These are phyloP conservation scores for Rissa tridactyla DNA, from an alignment of 2,113 vertebrate species.

Conservation along the genomic window DNA sequence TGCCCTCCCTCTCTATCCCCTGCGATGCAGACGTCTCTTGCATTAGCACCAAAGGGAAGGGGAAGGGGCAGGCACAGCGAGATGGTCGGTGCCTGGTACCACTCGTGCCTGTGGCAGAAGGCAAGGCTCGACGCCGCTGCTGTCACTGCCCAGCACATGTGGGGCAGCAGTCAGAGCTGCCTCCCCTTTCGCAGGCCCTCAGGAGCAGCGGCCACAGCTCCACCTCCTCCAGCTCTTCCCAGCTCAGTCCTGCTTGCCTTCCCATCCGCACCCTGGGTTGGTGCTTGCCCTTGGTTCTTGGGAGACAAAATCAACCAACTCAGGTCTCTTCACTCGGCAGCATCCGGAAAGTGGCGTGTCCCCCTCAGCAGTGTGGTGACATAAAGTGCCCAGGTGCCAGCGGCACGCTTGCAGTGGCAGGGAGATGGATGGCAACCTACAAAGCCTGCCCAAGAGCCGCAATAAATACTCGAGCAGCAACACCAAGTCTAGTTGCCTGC, in stretches of 20 bases:
- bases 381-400: background rate
- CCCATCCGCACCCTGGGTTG: background rate
- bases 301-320: background rate
- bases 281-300: background rate
- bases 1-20: background rate
- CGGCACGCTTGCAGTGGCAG: background rate
- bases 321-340: background rate
- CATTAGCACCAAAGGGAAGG: background rate
- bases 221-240: background rate
- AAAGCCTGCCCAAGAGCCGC: background rate
- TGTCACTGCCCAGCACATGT: background rate
- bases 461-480: background rate
- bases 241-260: background rate
- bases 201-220: background rate
- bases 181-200: background rate
- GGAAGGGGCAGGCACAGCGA: background rate
- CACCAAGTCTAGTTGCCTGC: background rate
- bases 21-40: background rate
- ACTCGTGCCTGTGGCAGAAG: background rate
- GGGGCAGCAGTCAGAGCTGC: background rate
- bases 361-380: background rate
- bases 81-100: fast-evolving
- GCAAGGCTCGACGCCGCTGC: background rate
- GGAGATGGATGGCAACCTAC: background rate
- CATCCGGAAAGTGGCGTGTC: background rate